Percentiles rank a stretch among this genome's conserved stretches.
Evolutionary conservation across 2,888 invertebrate genomes (phyloP).

Genomic region (Drosophila setosimentum): DNA sequence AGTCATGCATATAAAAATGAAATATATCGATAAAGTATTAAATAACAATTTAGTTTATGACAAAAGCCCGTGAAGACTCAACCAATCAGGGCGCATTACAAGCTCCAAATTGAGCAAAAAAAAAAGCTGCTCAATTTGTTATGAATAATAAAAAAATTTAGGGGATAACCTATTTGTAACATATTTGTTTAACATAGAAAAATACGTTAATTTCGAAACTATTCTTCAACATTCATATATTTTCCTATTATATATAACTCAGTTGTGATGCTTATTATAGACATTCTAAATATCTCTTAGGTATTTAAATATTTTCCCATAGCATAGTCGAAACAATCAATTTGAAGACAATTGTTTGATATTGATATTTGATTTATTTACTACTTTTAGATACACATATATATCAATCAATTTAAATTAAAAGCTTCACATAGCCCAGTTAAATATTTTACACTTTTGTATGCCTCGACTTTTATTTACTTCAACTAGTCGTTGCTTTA

Average conservation of each 20-base stretch:
- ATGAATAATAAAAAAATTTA: conserved; percentile 1
- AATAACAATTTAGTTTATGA: conserved; percentile 79
- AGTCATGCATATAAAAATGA: conserved; percentile 80
- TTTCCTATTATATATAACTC: not conserved
- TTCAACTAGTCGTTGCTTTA: not conserved
- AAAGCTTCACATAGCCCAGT: not conserved
- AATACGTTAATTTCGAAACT: not conserved
- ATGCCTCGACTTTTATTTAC: not conserved
- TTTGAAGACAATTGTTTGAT: not conserved
- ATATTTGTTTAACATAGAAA: not conserved
- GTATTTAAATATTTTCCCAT: not conserved
- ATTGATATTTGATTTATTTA: not conserved
- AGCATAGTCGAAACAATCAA: not conserved
- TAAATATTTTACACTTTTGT: not conserved
- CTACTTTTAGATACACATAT: too few relatives aligned
- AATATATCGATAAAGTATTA: conserved; percentile 80
- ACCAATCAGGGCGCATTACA: conserved; percentile 35
- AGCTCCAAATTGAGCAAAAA: conserved; percentile 6
- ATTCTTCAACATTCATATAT: not conserved
- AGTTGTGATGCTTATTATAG: not conserved
- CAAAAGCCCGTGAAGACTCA: conserved; percentile 42
- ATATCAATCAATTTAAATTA: not conserved
- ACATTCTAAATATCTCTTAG: not conserved
- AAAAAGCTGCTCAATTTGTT: conserved; percentile 43
- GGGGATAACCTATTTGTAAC: not conserved